Conservation (phyloP, 2,113 vertebrate species). For the Xiphophorus maculatus region DNA sequence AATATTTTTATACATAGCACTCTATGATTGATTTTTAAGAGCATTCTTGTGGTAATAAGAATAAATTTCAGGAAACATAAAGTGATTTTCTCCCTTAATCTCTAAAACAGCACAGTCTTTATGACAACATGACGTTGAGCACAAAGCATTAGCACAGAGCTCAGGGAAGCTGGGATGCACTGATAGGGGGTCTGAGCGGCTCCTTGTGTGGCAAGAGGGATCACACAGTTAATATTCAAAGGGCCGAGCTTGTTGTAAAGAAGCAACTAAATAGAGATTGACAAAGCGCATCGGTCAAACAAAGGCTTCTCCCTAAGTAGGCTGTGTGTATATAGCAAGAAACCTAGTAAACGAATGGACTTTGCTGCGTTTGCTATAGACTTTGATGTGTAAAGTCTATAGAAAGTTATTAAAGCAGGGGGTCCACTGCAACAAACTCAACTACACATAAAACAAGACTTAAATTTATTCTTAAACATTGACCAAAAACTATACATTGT, state of each 20-base stretch:
- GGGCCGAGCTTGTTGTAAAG: constrained; percentile 74
- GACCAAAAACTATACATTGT: not conserved
- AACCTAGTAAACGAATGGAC: constrained; percentile 57
- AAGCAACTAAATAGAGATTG: constrained; percentile 76
- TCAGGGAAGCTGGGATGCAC: constrained; percentile 41
- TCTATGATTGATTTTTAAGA: not conserved
- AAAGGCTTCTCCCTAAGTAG: constrained; percentile 74
- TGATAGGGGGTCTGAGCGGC: constrained; percentile 60
- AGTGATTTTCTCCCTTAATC: constrained; percentile 33
- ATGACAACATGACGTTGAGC: constrained; percentile 51
- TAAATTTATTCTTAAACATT: not conserved
- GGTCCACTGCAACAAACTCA: constrained; percentile 41
- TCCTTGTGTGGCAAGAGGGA: constrained; percentile 81
- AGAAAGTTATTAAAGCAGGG: constrained; percentile 73
- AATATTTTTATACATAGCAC: too few species aligned
- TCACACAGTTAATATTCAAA: constrained; percentile 85
- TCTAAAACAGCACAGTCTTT: constrained; percentile 49
- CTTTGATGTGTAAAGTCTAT: constrained; percentile 72
- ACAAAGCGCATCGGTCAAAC: constrained; percentile 77
- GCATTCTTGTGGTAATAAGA: not conserved
- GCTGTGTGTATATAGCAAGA: constrained; percentile 76
- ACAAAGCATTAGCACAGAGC: constrained; percentile 55
- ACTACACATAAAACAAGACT: not conserved
- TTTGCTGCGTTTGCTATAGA: constrained; percentile 54
- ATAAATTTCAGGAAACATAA: constrained; percentile 44